These are phyloP conservation scores for Cataglyphis cursor DNA, from an alignment of 2,888 invertebrate genomes.

Conservation along the genomic window DNA sequence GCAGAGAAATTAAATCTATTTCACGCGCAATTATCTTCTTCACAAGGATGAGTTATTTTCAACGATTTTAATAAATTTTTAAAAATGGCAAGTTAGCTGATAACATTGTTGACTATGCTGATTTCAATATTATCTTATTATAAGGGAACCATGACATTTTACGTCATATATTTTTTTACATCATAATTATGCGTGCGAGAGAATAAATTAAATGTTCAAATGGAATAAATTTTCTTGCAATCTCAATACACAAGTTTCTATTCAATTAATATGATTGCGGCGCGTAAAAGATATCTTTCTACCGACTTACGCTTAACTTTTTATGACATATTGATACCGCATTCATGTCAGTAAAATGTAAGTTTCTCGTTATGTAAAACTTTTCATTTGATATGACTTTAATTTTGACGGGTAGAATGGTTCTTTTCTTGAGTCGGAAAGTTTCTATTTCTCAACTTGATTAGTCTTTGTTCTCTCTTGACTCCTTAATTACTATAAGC, in stretches of 20 bases:
- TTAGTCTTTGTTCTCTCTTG: slow-evolving; percentile 36
- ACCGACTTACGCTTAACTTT: slow-evolving; percentile 1
- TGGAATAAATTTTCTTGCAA: neutral
- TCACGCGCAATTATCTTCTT: neutral
- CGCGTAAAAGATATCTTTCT: slow-evolving; percentile 29
- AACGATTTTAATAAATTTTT: neutral
- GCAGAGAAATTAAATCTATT: neutral
- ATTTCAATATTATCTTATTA: neutral
- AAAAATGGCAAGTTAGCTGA: neutral
- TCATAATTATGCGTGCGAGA: slow-evolving; percentile 1
- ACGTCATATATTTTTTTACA: neutral
- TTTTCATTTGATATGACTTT: slow-evolving; percentile 29
- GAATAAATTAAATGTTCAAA: neutral
- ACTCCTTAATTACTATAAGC: slow-evolving; percentile 30
- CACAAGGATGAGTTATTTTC: neutral
- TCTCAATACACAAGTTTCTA: neutral
- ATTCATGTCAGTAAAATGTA: slow-evolving; percentile 14
- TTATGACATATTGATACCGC: slow-evolving; percentile 27
- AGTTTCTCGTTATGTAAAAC: slow-evolving; percentile 45
- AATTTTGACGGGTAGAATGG: slow-evolving; percentile 40
- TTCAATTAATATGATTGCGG: neutral
- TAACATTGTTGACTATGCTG: neutral
- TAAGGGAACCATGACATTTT: neutral
- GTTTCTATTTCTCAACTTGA: slow-evolving; percentile 48
- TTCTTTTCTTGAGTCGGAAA: slow-evolving; percentile 16